Conservation (phyloP, 2,888 invertebrate species). For the Philereme transversata region DNA sequence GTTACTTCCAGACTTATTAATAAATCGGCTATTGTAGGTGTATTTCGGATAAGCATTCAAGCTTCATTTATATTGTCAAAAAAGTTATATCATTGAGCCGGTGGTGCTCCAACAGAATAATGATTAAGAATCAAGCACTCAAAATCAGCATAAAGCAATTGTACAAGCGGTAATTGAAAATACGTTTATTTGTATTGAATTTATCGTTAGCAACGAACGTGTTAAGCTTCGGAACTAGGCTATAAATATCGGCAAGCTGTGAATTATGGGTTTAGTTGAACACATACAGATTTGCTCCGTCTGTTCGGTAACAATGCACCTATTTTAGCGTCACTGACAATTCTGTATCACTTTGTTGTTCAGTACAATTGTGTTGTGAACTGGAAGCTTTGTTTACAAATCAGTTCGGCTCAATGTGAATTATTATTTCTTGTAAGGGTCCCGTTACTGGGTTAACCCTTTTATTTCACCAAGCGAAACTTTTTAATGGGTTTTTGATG, state of each 20-base stretch:
- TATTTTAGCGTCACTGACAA: constrained; percentile 37
- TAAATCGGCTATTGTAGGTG: too few relatives aligned
- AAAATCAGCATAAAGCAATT: constrained; percentile 14
- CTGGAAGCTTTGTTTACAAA: neutral
- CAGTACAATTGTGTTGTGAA: constrained; percentile 14
- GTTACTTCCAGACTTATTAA: too few relatives aligned
- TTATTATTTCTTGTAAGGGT: too few relatives aligned
- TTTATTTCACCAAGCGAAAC: too few relatives aligned
- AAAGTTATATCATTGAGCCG: too few relatives aligned
- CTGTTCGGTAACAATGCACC: constrained; percentile 47
- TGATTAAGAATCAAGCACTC: neutral
- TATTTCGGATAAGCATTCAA: too few relatives aligned
- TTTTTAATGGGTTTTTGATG: too few relatives aligned
- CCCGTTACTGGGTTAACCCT: too few relatives aligned
- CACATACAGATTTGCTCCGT: constrained; percentile 55
- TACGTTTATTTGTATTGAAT: constrained; percentile 56
- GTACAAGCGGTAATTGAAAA: constrained; percentile 47
- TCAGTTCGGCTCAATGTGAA: neutral
- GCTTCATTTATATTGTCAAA: too few relatives aligned
- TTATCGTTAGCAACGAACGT: constrained; percentile 62
- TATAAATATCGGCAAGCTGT: constrained; percentile 68
- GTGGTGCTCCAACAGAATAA: too few relatives aligned
- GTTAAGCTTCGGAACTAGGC: constrained; percentile 66
- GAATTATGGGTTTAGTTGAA: constrained; percentile 63
- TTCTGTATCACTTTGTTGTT: constrained; percentile 25